These are phyloP conservation scores for Lottia scabra DNA, from an alignment of 2,888 invertebrate species.

Conservation along the genomic window DNA sequence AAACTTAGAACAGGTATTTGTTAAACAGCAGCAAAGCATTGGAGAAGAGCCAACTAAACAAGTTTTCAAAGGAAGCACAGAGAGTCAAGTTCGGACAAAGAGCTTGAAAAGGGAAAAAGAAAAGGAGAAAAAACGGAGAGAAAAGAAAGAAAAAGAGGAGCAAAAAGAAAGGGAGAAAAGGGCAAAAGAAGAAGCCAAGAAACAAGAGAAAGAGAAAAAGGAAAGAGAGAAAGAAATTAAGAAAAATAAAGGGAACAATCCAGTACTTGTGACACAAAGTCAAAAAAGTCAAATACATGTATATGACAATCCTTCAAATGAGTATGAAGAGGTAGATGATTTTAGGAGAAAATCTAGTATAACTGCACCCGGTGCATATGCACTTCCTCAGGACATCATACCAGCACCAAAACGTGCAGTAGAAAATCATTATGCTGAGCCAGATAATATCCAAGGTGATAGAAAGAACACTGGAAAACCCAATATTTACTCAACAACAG, in stretches of 20 bases:
- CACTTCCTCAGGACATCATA: background rate
- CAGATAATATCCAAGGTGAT: conserved; percentile 1
- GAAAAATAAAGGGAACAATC: background rate
- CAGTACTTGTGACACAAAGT: background rate
- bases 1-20: too few relatives aligned
- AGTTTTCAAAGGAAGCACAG: conserved; percentile 12
- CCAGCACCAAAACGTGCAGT: background rate
- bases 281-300: too few relatives aligned
- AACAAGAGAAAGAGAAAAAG: conserved; percentile 22
- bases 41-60: background rate
- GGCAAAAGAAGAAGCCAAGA: conserved; percentile 22
- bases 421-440: background rate
- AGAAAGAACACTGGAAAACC: background rate
- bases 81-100: conserved; percentile 15
- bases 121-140: conserved; percentile 7
- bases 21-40: too few relatives aligned
- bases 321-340: conserved; percentile 9
- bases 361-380: background rate
- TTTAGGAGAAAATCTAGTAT: conserved; percentile 3
- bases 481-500: conserved; percentile 29
- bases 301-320: conserved; percentile 22
- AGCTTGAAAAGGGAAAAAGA: conserved; percentile 25
- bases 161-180: conserved; percentile 24
- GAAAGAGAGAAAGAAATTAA: conserved; percentile 12
- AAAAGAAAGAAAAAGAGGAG: conserved; percentile 23